Evolutionary conservation across 2,113 vertebrate genomes (phyloP).

Genomic region (Empidonax alnorum): DNA sequence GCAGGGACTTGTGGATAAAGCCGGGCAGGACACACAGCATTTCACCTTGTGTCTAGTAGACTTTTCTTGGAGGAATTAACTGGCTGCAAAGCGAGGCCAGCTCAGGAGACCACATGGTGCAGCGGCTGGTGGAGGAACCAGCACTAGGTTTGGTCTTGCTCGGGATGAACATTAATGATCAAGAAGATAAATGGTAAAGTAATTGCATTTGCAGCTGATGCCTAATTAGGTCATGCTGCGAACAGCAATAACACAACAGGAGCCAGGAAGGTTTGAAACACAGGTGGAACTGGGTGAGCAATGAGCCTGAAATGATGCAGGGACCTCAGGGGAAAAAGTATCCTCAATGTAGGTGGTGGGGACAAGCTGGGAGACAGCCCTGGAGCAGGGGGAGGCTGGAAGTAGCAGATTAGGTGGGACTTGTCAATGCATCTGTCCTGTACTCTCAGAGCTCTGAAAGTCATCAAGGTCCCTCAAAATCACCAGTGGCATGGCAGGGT

Average conservation of each 20-base stretch:
- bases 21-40: neutral
- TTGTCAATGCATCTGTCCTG: neutral
- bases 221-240: neutral
- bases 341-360: neutral
- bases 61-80: neutral
- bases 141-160: neutral
- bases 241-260: neutral
- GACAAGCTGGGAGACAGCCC: neutral
- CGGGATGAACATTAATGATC: neutral
- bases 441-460: accelerated
- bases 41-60: neutral
- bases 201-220: constrained; percentile 24
- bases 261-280: neutral
- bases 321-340: neutral
- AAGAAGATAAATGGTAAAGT: constrained; percentile 19
- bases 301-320: neutral
- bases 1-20: constrained; percentile 12
- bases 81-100: neutral
- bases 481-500: accelerated
- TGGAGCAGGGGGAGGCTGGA: neutral
- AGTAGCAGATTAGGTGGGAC: neutral
- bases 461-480: neutral
- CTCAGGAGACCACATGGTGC: accelerated
- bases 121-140: neutral
- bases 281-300: accelerated